Base-by-base conservation (phyloP, 2,888 invertebrate species). In the Orgyia antiqua region DNA sequence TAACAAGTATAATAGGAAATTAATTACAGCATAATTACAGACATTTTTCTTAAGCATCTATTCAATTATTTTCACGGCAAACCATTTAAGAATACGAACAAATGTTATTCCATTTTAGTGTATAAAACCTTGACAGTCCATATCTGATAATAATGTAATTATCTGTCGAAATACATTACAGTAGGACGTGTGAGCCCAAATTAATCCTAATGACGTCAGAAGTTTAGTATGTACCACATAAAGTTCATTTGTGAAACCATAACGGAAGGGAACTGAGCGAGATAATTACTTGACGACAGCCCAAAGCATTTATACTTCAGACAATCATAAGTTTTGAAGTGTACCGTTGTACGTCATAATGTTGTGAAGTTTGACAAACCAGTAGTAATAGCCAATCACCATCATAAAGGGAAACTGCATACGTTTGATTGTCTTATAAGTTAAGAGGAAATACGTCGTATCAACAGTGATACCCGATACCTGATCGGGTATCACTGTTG, bases 61-160 rank as follows among this genome's bases (percentile, higher is more conserved):
- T 39, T 45, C 49, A 51, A 41, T 55, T 36, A 49, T 45, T 43
- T 45, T 44, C 39, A 38, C 36, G 45, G 38, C 33, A 3, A 47
- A 39, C 69, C 68, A 36, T 71, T 69, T 63, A 59, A 42, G 63
- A 54, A 43, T 41, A 39, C 26, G 39, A 42, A 46, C 49, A 54
- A 51, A 34, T 39, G 15, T 36, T 46, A 41, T 48, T 40, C 51
- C 72, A 68, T 76, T 64, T 70, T 53, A 37, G 71, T 56, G 39
- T 40, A 45, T 33, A 44, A 32, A 58, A 66, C 51, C 73, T 76
- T 77, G 73, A 66, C 29, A 60, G 42, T 51, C 57, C 77, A 78
- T 69, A 75, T 71, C 40, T 47, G 62, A 71, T 59, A 65, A 60
- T 55, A 68, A 69, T 63, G 52, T 70, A 65, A 72, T 71, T 69